These are phyloP conservation scores for Echinarachnius parma DNA, from an alignment of 53 echinoderm and acorn worm species.

Conservation along the genomic window DNA sequence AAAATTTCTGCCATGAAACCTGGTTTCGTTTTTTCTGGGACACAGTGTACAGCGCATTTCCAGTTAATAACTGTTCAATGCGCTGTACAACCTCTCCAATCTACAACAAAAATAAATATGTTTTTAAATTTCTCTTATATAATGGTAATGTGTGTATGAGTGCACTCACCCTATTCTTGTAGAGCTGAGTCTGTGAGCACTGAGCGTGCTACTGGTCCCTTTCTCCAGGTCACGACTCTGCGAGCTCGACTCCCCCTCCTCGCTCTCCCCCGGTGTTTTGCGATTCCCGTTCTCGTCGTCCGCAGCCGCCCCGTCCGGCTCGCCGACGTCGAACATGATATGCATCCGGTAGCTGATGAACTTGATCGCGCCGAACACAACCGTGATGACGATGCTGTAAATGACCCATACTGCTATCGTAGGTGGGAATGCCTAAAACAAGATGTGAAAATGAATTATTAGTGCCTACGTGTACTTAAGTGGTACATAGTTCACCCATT, in stretches of 20 bases:
- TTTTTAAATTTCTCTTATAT: no score
- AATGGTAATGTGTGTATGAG: no score
- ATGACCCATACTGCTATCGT: conserved; percentile 40
- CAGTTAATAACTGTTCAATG: no score
- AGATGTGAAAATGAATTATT: not conserved
- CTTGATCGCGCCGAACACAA: conserved; percentile 28
- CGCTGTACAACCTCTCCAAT: no score
- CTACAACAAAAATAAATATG: no score
- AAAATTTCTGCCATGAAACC: no score
- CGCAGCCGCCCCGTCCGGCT: conserved; percentile 21
- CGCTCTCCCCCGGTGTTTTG: conserved; percentile 14
- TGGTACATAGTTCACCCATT: no score
- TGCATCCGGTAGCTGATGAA: conserved; percentile 83
- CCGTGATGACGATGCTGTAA: conserved; percentile 25
- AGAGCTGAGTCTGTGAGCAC: conserved; percentile 37
- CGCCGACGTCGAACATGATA: conserved; percentile 87
- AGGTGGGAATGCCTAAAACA: conserved; percentile 29
- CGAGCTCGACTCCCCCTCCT: conserved; percentile 39
- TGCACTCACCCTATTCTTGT: conserved; percentile 45
- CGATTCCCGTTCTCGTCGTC: conserved; percentile 10
- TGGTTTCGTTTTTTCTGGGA: no score
- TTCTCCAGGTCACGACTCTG: conserved; percentile 41
- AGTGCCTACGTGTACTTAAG: no score
- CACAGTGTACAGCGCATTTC: no score
- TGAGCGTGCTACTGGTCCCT: conserved; percentile 27